Evolutionary conservation across 2,113 vertebrate genomes (phyloP), one percentile per base, ranked within the genome.

Genomic region (Sylvilagus bachmani): DNA sequence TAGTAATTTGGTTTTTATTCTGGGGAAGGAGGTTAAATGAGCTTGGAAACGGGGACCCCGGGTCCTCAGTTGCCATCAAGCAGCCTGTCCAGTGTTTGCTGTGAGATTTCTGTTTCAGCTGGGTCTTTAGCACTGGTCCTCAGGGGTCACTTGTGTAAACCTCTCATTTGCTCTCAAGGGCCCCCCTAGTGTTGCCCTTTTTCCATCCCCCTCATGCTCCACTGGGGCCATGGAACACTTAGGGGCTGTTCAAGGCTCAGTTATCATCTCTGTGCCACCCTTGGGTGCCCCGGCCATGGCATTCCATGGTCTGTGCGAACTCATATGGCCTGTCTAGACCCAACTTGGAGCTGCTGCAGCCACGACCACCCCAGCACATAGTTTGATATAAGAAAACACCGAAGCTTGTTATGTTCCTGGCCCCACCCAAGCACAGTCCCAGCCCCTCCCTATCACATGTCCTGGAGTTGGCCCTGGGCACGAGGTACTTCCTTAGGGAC

Each of bases 231-330:
- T 31, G 77, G 64, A 21, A 75, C 49, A 53, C 29, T 8, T 7
- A 0, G 74, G 62, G 85, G 29, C 2, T 25, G 6, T 36, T 53
- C 49, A 11, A 71, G 14, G 25, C 67, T 78, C 53, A 53, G 5
- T 4, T n/a, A 7, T 36, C 0, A 6, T 86, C 16, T 55, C 49
- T 27, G 0, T 3, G 24, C 3, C 36, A 11, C 29, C 51, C 17
- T 19, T 29, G 71, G 36, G 24, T 19, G 74, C 49, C 73, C 10
- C 61, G 0, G 22, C 58, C 1, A 31, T 11, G 29, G n/a, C 10
- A 36, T 51, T 22, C 53, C 27, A n/a, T 29, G 31, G 36, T 12
- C 49, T 14, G 19, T 6, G 25, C 58, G 25, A 78, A 33, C 10
- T 29, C 36, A 78, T 10, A 21, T 19, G 10, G 5, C 49, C 85